These are phyloP conservation scores for Larimichthys polyactis DNA, from an alignment of 2,113 vertebrate species.

Conservation along the genomic window DNA sequence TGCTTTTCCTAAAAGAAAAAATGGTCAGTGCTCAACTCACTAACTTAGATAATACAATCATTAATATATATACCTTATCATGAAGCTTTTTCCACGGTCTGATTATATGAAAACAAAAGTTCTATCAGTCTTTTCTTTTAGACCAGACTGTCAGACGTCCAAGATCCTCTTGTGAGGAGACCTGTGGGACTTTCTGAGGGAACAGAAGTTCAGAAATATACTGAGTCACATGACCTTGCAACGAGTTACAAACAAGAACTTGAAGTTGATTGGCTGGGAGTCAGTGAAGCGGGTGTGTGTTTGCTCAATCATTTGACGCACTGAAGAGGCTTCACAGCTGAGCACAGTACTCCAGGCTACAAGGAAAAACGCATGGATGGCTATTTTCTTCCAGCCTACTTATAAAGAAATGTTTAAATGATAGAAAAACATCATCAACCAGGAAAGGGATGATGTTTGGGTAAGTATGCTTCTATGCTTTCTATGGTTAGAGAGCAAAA, in stretches of 20 bases:
- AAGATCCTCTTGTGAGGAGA: constrained; percentile 10
- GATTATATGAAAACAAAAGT: constrained; percentile 3
- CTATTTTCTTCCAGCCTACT: neutral
- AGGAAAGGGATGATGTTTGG: neutral
- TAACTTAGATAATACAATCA: neutral
- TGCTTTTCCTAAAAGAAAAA: neutral
- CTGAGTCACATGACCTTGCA: constrained; percentile 34
- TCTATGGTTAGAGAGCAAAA: neutral
- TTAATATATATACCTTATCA: neutral
- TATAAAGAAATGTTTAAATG: neutral
- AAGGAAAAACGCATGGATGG: neutral
- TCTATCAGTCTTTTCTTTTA: constrained; percentile 13
- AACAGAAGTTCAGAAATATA: constrained; percentile 40
- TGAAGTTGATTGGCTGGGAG: constrained; percentile 21
- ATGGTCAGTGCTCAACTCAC: neutral
- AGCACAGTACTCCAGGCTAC: neutral
- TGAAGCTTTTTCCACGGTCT: constrained; percentile 14
- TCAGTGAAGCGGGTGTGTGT: neutral
- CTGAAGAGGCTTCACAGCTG: neutral
- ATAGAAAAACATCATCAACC: neutral
- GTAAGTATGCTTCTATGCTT: neutral
- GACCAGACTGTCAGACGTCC: constrained; percentile 21
- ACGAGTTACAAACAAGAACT: constrained; percentile 2
- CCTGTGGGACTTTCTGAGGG: constrained; percentile 35
- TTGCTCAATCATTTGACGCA: constrained; percentile 2